A percentile compares a stretch with the other conserved stretches of the same genome.
Conservation (phyloP, 2,113 vertebrate genomes). For the Scatophagus argus region DNA sequence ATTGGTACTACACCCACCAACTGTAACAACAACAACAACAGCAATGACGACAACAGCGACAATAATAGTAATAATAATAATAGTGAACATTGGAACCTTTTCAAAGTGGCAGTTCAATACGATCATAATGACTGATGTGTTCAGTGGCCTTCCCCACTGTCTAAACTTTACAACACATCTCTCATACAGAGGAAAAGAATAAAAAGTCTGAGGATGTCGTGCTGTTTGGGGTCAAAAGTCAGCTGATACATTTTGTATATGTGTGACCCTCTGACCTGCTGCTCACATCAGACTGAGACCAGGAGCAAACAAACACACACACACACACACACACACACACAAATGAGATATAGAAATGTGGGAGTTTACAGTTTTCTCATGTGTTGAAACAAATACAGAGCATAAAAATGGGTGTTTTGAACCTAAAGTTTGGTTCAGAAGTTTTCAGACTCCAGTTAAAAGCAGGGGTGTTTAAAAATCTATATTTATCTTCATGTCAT, state of each 20-base stretch:
- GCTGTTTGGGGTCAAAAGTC: background rate
- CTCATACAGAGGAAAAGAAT: background rate
- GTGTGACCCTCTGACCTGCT: conserved; percentile 2
- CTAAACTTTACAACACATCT: background rate
- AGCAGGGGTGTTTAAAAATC: background rate
- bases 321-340: background rate
- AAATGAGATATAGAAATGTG: background rate
- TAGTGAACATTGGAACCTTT: no score
- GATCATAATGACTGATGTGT: background rate
- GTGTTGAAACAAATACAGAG: background rate
- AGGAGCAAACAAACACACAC: background rate
- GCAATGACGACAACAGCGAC: no score
- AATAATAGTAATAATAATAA: no score
- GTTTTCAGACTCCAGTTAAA: background rate
- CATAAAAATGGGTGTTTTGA: background rate
- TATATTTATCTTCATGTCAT: no score
- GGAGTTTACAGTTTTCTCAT: background rate
- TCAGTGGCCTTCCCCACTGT: background rate
- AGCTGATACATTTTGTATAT: background rate
- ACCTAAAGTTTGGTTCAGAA: background rate
- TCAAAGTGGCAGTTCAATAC: no score
- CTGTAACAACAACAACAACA: no score
- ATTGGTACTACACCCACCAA: no score
- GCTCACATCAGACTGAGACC: background rate
- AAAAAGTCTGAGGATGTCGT: background rate